Percentiles rank a stretch among this genome's conserved stretches.
Evolutionary conservation across 2,797 vertebrate species (phyloP).

Genomic region (Lycodopsis pacificus): DNA sequence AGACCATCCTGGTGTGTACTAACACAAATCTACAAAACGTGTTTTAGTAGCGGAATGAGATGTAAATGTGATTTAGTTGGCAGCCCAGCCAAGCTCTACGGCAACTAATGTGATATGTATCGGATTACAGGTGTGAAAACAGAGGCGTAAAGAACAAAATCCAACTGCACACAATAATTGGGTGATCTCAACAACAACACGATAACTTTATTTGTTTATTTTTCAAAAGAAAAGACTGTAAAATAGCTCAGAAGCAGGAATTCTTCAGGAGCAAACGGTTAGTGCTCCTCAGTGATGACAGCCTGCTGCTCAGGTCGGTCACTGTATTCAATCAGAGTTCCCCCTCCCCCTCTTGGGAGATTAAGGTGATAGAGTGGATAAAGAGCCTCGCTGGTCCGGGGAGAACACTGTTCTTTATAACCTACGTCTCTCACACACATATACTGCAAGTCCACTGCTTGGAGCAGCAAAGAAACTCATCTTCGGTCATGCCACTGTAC

Average conservation of each 20-base stretch:
- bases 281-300: conserved; percentile 42
- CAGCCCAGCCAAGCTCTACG: neutral
- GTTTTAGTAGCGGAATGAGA: conserved; percentile 30
- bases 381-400: conserved; percentile 39
- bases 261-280: conserved; percentile 7
- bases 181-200: neutral
- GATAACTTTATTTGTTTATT: no score
- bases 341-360: conserved; percentile 58
- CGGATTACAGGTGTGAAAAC: conserved; percentile 11
- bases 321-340: conserved; percentile 67
- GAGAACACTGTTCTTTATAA: conserved; percentile 46
- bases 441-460: conserved; percentile 17
- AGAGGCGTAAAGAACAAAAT: conserved; percentile 21
- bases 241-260: neutral
- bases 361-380: conserved; percentile 70
- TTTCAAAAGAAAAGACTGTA: neutral
- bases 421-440: conserved; percentile 35
- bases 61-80: conserved; percentile 47
- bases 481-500: conserved; percentile 12
- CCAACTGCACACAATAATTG: conserved; percentile 21
- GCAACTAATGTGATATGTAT: conserved; percentile 21
- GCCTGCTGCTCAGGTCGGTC: conserved; percentile 46
- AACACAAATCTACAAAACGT: conserved; percentile 7
- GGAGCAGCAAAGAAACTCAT: conserved; percentile 37
- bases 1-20: neutral